These are phyloP conservation scores for Myripristis jacobus DNA, from an alignment of 2,797 vertebrate genomes.

Conservation along the genomic window DNA sequence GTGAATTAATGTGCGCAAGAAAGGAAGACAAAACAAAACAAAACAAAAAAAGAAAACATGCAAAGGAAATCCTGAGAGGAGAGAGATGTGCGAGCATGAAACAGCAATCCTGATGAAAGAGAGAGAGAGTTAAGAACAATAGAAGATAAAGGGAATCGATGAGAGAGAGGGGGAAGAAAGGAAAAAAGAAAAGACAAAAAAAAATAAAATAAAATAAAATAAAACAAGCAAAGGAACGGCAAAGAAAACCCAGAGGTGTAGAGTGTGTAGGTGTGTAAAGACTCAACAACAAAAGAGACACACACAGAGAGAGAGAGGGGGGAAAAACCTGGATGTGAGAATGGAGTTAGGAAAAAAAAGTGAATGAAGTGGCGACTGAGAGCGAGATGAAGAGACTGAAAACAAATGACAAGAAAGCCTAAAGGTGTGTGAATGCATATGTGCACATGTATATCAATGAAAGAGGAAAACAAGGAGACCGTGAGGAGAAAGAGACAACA, in stretches of 20 bases:
- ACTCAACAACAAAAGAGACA: not conserved
- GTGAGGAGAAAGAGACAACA: not conserved
- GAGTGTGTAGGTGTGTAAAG: not conserved
- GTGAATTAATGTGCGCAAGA: conserved; percentile 29
- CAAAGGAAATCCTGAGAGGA: too few species aligned
- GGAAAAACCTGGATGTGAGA: not conserved
- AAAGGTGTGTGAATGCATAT: not conserved
- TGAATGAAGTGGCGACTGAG: not conserved
- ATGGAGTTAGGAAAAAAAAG: not conserved
- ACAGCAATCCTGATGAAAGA: conserved; percentile 23
- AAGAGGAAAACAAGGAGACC: not conserved
- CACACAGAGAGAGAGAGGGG: too few species aligned
- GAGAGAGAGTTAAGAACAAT: conserved; percentile 32
- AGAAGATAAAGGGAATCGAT: conserved; percentile 6
- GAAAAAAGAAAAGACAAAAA: conserved; percentile 18
- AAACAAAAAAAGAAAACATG: not conserved
- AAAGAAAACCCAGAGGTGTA: conserved; percentile 13
- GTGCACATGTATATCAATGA: not conserved
- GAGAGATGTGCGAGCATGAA: conserved; percentile 2
- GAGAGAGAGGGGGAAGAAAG: not conserved
- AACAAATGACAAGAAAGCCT: not conserved
- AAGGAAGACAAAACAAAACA: conserved; percentile 16
- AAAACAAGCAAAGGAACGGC: conserved; percentile 16
- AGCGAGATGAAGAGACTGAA: not conserved
- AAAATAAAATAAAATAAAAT: conserved; percentile 6